Evolutionary conservation across 1,140 invertebrate species (phyloP).

Genomic region (Goniozus legneri): DNA sequence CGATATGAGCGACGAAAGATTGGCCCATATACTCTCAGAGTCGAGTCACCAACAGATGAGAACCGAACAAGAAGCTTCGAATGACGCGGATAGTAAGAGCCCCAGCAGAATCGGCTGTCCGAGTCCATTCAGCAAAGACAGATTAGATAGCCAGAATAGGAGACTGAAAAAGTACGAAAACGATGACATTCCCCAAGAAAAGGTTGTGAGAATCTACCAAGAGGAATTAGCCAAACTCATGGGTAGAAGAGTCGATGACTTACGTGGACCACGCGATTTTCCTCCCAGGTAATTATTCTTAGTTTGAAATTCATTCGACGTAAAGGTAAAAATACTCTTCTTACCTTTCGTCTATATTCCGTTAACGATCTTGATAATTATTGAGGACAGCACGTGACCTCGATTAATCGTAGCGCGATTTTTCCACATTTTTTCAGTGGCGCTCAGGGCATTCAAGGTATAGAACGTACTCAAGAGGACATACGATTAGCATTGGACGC

Average conservation of each 20-base stretch:
- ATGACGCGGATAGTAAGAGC: constrained; percentile 67
- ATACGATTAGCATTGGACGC: constrained; percentile 85
- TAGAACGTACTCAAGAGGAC: constrained; percentile 78
- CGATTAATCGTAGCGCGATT: constrained; percentile 57
- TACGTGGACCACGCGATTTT: constrained; percentile 64
- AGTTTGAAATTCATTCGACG: background rate
- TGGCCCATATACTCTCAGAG: constrained; percentile 90
- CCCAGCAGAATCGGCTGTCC: constrained; percentile 69
- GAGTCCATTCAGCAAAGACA: constrained; percentile 70
- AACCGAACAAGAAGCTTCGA: constrained; percentile 47
- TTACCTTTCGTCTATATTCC: too few relatives aligned
- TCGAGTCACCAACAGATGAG: constrained; percentile 71
- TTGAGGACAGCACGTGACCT: constrained; percentile 62
- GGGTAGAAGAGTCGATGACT: constrained; percentile 71
- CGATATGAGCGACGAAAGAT: constrained; percentile 86
- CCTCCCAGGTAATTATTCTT: constrained; percentile 43
- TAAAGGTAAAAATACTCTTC: too few relatives aligned
- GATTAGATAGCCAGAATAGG: constrained; percentile 66
- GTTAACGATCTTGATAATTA: constrained; percentile 43
- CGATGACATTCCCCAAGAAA: constrained; percentile 94
- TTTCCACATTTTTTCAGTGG: constrained; percentile 80
- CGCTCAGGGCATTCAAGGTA: constrained; percentile 55
- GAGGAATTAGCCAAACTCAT: constrained; percentile 92
- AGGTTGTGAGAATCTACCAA: constrained; percentile 94
- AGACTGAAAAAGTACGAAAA: constrained; percentile 83